phyloP scores from a whole-genome alignment of 2,888 invertebrate species.

The Philereme vetulata region DNA sequence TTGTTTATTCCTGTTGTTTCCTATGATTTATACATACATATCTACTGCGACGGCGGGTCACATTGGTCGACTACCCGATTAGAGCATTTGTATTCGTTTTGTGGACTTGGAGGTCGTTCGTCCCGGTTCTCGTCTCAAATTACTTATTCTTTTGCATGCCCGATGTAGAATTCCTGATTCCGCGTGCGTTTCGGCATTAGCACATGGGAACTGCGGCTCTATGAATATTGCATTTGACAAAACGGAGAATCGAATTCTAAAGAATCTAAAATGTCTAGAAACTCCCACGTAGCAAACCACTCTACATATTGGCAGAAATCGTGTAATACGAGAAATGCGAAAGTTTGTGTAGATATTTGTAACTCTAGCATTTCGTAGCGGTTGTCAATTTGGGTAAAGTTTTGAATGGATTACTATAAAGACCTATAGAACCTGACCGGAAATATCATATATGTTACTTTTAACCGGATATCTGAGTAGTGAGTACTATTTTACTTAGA shows the following conservation, averaged over 20 bases:
- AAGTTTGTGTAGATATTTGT: too few species aligned
- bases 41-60: constrained; percentile 50
- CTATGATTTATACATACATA: constrained; percentile 56
- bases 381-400: too few species aligned
- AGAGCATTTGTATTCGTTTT: constrained; percentile 75
- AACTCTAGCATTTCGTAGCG: too few species aligned
- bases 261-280: background rate
- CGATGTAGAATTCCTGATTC: constrained; percentile 65
- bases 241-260: background rate
- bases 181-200: constrained; percentile 68
- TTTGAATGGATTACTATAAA: too few species aligned
- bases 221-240: constrained; percentile 51
- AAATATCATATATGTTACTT: background rate
- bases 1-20: constrained; percentile 48
- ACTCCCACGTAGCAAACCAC: background rate
- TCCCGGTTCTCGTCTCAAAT: constrained; percentile 75
- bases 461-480: too few species aligned
- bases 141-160: constrained; percentile 67
- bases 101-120: constrained; percentile 77
- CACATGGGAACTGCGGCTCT: constrained; percentile 64
- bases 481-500: background rate
- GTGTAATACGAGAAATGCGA: too few species aligned
- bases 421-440: too few species aligned
- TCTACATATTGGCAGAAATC: background rate
- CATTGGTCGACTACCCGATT: constrained; percentile 56